Evolutionary conservation across 2,113 vertebrate genomes (phyloP), one percentile per base, ranked within the genome.

Genomic region (Chascanopsetta lugubris): DNA sequence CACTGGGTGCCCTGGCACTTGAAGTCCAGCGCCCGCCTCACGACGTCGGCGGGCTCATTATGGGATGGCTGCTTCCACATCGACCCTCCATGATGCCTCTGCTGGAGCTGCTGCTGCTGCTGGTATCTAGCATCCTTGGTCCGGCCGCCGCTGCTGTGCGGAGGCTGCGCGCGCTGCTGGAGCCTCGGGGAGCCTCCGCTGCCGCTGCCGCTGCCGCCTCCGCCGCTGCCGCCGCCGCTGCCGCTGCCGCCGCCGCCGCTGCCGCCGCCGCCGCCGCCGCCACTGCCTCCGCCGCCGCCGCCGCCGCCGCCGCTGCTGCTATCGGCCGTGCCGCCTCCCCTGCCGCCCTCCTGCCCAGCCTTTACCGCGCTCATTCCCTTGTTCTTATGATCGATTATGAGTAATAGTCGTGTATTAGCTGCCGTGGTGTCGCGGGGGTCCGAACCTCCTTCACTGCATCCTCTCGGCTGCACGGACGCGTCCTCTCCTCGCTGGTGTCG

Each of bases 1-100:
- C 97, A 98, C 91, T 97, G 96, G 43, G 94, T 94, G 50, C 96
- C 97, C 85, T 99, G 94, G 87, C 93, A 90, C 93, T 97, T 97
- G 92, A 99, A 99, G 89, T 97, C 96, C 80, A 96, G 89, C 50
- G 96, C 95, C 40, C 96, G 90, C 55, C 91, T 91, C 82, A 99
- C 93, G 42, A 93, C 93, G 75, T 96, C 95, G 18, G 87, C 89
- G 0, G 91, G 90, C 64, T 92, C 91, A 38, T 83, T 83, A 60
- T 84, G 86, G 5, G 84, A 79, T 20, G 90, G 87, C 1, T 91
- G 89, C 13, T 87, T 91, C 8, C 90, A 83, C 84, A 89, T 69
- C 46, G 88, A 73, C 12, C 80, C 85, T 5, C 83, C 85, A 57
- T 89, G 85, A 67, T 87, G 85, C 68, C 80, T 69, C 53, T 86